Evolutionary conservation across 2,888 invertebrate genomes (phyloP), one percentile per base, ranked within the genome.

Genomic region (Hemistola chrysoprasaria): DNA sequence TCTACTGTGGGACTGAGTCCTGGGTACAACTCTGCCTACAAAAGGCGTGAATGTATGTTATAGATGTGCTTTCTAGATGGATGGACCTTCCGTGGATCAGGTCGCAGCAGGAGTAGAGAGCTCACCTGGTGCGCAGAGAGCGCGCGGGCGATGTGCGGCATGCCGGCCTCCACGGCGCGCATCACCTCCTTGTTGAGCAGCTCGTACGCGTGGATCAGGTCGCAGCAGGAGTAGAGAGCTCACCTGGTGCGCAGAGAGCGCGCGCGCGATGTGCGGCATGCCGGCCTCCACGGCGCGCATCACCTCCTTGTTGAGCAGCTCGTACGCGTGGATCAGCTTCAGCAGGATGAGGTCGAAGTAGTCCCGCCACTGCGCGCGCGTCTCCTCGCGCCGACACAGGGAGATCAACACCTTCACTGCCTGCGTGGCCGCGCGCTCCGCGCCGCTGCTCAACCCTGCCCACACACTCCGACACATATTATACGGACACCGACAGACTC

Each of bases 331-430:
- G 57, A 98, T 92, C 7, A 98, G 95, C 80, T 95, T 95, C 33
- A 98, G 88, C 38, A 97, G 92, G 23, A 98, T 94, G 38, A 98
- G 91, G 88, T 99, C 98, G 39, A 96, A 94, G 87, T 96, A 98
- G 65, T 94, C 94, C 53, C 93, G 92, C 92, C 98, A 98, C 57
- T 93, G 93, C 43, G 93, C 90, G 26, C 95, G 89, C 59, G 96
- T 91, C 70, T 93, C 92, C 22, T 92, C 91, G 37, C 95, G 92
- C 50, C 95, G 92, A 60, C 98, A 92, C 69, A 98, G 93, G 86
- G 97, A 97, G 47, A 95, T 92, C 26, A 98, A 89, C 9, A 95
- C 95, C 64, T 94, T 92, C 34, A 97, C 91, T 0, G 96, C 95
- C 45, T 94, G 91, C 0, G 93, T 92, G 29, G 96, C 92, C 3